Conservation (phyloP, 92 coral and sea anemone genomes). For the Parazoanthus darwini region DNA sequence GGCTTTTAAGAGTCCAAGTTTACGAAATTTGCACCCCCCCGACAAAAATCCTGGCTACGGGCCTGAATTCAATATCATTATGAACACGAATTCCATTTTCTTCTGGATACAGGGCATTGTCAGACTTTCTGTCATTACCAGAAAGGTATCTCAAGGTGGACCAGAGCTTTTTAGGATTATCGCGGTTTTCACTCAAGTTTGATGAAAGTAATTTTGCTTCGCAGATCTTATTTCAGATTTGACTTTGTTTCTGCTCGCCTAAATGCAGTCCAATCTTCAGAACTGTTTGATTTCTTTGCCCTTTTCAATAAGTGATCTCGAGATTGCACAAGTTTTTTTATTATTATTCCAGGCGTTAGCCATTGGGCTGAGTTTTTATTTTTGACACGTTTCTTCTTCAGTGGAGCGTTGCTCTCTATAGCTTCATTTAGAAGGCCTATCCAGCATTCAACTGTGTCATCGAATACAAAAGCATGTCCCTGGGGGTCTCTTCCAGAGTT, state of each 20-base stretch:
- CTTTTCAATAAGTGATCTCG: neutral
- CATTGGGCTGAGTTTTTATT: neutral
- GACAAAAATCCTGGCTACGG: too few relatives aligned
- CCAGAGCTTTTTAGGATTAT: slow-evolving; percentile 1
- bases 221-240: neutral
- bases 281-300: neutral
- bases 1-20: too few relatives aligned
- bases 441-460: slow-evolving; percentile 35
- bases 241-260: neutral
- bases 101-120: neutral
- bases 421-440: slow-evolving; percentile 36
- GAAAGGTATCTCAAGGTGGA: neutral
- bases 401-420: slow-evolving; percentile 23
- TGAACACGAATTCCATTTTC: neutral
- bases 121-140: neutral
- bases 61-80: neutral
- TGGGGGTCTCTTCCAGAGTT: slow-evolving; percentile 1
- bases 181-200: neutral
- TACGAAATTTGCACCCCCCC: too few relatives aligned
- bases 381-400: slow-evolving; percentile 39
- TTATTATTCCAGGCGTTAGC: neutral
- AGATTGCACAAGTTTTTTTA: neutral
- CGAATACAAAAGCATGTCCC: slow-evolving; percentile 46
- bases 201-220: neutral
- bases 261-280: neutral